Percentiles rank a stretch among this genome's conserved stretches.
These are phyloP conservation scores for Irena cyanogastra DNA, from an alignment of 2,113 vertebrate genomes.

Conservation along the genomic window DNA sequence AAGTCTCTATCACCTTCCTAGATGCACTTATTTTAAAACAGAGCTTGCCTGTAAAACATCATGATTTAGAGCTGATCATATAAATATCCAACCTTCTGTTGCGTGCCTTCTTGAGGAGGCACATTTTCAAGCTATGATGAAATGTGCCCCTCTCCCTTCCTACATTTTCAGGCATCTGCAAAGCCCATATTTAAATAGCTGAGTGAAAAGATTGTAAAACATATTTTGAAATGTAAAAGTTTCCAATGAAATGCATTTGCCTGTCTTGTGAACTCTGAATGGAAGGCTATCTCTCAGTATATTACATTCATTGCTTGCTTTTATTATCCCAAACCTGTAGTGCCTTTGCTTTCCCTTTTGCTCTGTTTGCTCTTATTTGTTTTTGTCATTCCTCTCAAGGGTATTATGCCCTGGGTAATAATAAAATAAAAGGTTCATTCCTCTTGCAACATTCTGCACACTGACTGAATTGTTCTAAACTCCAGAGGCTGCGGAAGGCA, in stretches of 20 bases:
- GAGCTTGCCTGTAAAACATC: conserved; percentile 16
- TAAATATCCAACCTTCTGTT: conserved; percentile 62
- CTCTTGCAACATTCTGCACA: conserved; percentile 20
- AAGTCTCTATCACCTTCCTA: not conserved
- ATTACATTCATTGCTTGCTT: not conserved
- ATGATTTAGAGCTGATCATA: conserved; percentile 45
- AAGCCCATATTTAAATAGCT: conserved; percentile 27
- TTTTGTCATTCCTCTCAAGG: conserved; percentile 39
- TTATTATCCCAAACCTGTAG: not conserved
- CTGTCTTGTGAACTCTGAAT: conserved; percentile 29
- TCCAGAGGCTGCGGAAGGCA: conserved; percentile 45
- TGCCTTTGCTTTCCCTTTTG: not conserved
- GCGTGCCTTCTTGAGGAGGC: conserved; percentile 15
- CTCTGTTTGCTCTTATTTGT: not conserved
- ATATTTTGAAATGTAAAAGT: conserved; percentile 26
- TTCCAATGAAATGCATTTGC: conserved; percentile 1
- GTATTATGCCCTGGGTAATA: conserved; percentile 53
- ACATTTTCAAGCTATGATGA: conserved; percentile 20
- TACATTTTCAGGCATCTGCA: conserved; percentile 23
- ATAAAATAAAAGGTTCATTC: conserved; percentile 61
- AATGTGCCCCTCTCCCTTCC: not conserved
- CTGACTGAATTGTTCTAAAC: conserved; percentile 32
- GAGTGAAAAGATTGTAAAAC: conserved; percentile 22
- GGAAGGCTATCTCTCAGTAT: not conserved
- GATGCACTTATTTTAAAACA: conserved; percentile 30